Evolutionary conservation across 2,888 invertebrate species (phyloP).

Genomic region (Aleiodes testaceus): DNA sequence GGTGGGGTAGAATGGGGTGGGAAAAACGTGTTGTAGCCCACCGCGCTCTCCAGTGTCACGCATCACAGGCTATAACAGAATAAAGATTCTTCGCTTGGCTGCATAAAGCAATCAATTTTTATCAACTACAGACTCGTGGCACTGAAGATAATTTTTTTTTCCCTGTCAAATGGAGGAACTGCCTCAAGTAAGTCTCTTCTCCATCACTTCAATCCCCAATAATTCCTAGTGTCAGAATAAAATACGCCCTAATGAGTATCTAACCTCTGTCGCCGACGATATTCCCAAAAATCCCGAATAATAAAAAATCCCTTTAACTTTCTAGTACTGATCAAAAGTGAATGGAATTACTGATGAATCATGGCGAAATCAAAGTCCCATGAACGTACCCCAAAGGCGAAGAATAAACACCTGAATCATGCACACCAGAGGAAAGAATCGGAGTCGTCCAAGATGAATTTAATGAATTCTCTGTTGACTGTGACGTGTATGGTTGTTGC

Average conservation of each 20-base stretch:
- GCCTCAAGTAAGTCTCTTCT: not conserved
- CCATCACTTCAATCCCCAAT: too few relatives aligned
- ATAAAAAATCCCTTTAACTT: not conserved
- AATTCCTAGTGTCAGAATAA: not conserved
- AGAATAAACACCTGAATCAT: slow-evolving; percentile 50
- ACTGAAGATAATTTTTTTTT: not conserved
- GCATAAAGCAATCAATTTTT: slow-evolving; percentile 19
- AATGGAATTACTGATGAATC: slow-evolving; percentile 2
- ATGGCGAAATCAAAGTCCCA: slow-evolving; percentile 60
- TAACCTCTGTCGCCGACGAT: slow-evolving; percentile 19
- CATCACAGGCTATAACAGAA: slow-evolving; percentile 1
- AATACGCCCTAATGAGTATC: slow-evolving; percentile 12
- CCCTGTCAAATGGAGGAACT: slow-evolving; percentile 13
- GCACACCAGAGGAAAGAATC: slow-evolving; percentile 49
- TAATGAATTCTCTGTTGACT: slow-evolving; percentile 60
- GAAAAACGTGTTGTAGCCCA: slow-evolving; percentile 29
- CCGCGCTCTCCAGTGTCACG: slow-evolving; percentile 22
- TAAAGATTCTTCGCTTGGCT: slow-evolving; percentile 23
- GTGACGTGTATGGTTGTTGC: slow-evolving; percentile 80
- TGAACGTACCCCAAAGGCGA: slow-evolving; percentile 55
- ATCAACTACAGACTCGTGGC: not conserved
- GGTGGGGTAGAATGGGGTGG: slow-evolving; percentile 6
- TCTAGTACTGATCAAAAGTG: not conserved
- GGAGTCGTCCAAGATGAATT: slow-evolving; percentile 52
- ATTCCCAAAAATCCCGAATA: too few relatives aligned